Conservation (phyloP, 1,140 invertebrate species). For the Sminthurides bifidus region DNA sequence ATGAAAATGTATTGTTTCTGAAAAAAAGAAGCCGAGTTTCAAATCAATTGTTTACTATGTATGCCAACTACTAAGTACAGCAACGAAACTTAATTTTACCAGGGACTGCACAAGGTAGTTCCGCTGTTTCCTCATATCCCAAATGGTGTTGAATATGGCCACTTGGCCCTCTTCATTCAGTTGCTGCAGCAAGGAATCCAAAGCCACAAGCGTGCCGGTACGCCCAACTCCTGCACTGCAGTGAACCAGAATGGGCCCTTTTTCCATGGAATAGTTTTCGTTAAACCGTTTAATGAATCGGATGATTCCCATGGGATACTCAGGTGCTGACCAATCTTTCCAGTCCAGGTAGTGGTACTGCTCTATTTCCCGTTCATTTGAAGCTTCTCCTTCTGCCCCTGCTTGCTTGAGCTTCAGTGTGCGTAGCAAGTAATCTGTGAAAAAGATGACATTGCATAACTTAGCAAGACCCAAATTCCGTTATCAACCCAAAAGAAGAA, state of each 20-base stretch:
- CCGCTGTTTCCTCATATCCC: constrained; percentile 72
- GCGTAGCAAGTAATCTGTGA: constrained; percentile 66
- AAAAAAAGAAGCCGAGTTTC: constrained; percentile 20
- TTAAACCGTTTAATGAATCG: constrained; percentile 81
- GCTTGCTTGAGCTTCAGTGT: constrained; percentile 53
- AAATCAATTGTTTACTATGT: background rate
- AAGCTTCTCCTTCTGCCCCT: constrained; percentile 36
- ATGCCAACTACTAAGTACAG: too few relatives aligned
- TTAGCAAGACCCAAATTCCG: background rate
- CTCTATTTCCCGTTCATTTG: constrained; percentile 55
- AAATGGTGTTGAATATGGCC: constrained; percentile 80
- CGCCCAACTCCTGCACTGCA: constrained; percentile 85
- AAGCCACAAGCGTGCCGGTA: constrained; percentile 78
- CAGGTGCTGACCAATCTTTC: constrained; percentile 89
- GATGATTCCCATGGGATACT: constrained; percentile 77
- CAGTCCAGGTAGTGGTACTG: constrained; percentile 92
- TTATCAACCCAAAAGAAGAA: constrained; percentile 7
- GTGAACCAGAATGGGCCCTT: constrained; percentile 75
- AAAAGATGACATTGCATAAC: background rate
- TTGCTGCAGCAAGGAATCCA: constrained; percentile 78
- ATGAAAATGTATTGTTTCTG: constrained; percentile 97
- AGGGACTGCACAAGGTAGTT: constrained; percentile 87
- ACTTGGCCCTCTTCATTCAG: constrained; percentile 64
- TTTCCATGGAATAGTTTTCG: constrained; percentile 62
- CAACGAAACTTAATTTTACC: constrained; percentile 44